Percentiles rank a stretch among this genome's conserved stretches.
These are phyloP conservation scores for Furnarius figulus DNA, from an alignment of 2,113 vertebrate species.

Conservation along the genomic window DNA sequence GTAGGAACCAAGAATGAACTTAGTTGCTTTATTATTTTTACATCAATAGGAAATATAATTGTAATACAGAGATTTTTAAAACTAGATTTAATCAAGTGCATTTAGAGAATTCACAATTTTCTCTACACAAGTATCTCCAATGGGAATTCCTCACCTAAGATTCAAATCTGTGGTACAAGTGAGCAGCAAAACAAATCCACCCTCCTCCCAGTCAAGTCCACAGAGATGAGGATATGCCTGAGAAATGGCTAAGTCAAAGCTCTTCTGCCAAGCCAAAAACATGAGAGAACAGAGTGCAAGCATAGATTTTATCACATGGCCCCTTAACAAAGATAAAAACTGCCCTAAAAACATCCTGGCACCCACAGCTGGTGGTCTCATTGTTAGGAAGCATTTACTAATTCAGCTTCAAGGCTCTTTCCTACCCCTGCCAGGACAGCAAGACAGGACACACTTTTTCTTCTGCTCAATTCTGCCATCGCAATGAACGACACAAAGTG, in stretches of 20 bases:
- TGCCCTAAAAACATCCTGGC: neutral
- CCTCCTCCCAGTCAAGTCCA: neutral
- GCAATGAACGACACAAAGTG: neutral
- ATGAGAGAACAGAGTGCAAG: neutral
- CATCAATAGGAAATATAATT: neutral
- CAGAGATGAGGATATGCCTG: neutral
- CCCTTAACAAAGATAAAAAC: neutral
- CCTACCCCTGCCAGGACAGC: rapidly evolving
- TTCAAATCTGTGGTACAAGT: neutral
- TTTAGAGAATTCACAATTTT: neutral
- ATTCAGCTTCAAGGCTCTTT: neutral
- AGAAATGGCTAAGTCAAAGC: neutral
- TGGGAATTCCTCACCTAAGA: neutral
- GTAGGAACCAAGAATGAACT: neutral
- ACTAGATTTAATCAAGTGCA: neutral
- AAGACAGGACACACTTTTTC: neutral
- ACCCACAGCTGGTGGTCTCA: neutral
- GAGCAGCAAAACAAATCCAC: neutral
- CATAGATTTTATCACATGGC: neutral
- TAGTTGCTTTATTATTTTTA: slow-evolving; percentile 44
- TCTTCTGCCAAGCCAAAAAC: neutral
- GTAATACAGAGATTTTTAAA: slow-evolving; percentile 9
- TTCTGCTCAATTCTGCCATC: neutral
- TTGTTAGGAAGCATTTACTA: neutral
- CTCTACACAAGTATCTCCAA: neutral